Conservation (phyloP, 2,888 invertebrate species). For the Xestia rhomboidea region DNA sequence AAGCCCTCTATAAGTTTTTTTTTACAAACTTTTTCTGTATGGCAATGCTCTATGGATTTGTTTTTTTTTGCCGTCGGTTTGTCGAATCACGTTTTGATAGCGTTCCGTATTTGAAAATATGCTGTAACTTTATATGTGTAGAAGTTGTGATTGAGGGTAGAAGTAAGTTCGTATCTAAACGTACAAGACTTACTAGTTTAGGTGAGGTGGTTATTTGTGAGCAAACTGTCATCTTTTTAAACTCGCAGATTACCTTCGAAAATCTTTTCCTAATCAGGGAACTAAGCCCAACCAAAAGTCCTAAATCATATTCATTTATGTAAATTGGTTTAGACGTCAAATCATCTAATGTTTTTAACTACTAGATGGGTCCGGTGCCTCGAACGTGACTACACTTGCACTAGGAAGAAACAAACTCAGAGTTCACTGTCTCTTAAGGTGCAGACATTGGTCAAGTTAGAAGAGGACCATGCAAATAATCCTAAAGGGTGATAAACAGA, state of each 20-base stretch:
- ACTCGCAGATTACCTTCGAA: neutral
- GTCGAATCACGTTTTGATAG: slow-evolving; percentile 6
- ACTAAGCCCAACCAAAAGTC: neutral
- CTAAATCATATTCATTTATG: neutral
- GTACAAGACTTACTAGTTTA: neutral
- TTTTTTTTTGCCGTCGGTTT: neutral
- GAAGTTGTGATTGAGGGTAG: neutral
- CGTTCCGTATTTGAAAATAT: slow-evolving; percentile 26
- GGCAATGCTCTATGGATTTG: slow-evolving; percentile 12
- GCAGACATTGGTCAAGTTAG: neutral
- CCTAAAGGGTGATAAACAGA: neutral
- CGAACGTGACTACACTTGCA: neutral
- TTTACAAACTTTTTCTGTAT: slow-evolving; percentile 1
- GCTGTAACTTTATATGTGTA: neutral
- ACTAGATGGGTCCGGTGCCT: neutral
- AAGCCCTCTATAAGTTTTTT: slow-evolving; percentile 23
- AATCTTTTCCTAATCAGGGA: neutral
- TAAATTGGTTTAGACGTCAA: neutral
- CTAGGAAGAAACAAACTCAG: neutral
- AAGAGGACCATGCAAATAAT: neutral
- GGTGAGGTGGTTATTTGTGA: neutral
- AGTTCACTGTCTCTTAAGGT: neutral
- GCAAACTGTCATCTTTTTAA: neutral
- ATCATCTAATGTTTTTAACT: neutral
- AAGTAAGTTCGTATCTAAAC: neutral